phyloP scores from a whole-genome alignment of 2,797 vertebrate species.

The Lophius americanus region DNA sequence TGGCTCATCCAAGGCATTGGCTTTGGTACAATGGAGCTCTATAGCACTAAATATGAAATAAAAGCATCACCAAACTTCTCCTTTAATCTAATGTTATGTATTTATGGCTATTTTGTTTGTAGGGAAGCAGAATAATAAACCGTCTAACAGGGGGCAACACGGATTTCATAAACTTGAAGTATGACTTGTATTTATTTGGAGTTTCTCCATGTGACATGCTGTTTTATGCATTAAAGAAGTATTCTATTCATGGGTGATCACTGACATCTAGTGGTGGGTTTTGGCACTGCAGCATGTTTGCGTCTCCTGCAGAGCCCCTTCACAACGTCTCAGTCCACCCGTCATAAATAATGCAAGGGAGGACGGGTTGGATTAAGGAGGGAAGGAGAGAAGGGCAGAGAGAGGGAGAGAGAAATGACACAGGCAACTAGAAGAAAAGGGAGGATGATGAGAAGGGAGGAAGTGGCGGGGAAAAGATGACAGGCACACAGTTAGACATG shows the following conservation, averaged over 20 bases:
- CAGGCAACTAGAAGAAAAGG: too few species aligned
- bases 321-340: background rate
- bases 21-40: too few species aligned
- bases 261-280: conserved; percentile 53
- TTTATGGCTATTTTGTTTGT: too few species aligned
- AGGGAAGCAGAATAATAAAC: background rate
- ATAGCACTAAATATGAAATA: too few species aligned
- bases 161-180: too few species aligned
- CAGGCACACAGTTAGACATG: too few species aligned
- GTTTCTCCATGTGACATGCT: background rate
- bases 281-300: conserved; percentile 12
- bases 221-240: background rate
- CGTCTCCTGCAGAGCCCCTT: background rate
- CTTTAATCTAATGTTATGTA: too few species aligned
- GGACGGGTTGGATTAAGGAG: conserved; percentile 26
- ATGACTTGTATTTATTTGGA: background rate
- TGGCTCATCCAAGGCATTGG: too few species aligned
- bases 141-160: conserved; percentile 4
- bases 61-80: too few species aligned
- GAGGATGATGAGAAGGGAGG: background rate
- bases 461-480: background rate
- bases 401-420: background rate
- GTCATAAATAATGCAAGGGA: conserved; percentile 52
- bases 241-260: conserved; percentile 39
- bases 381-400: background rate